Evolutionary conservation across 1,140 invertebrate species (phyloP).

Genomic region (Zaprionus ornatus): DNA sequence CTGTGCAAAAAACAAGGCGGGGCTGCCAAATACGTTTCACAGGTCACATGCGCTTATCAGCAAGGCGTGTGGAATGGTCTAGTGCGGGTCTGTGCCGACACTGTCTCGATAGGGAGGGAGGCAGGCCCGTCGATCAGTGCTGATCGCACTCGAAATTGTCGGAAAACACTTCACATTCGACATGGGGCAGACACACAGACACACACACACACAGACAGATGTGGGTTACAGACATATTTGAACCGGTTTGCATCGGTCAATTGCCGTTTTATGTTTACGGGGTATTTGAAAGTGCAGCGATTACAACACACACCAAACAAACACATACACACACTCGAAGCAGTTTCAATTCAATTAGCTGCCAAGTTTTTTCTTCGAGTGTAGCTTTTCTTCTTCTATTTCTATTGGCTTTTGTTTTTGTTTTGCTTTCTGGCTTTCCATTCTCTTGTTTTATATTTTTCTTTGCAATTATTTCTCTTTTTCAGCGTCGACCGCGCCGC

Average conservation of each 20-base stretch:
- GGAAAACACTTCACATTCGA: background rate
- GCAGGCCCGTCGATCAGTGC: no score
- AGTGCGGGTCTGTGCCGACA: conserved; percentile 1
- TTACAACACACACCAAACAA: conserved; percentile 28
- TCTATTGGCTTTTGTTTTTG: conserved; percentile 52
- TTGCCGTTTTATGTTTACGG: conserved; percentile 3
- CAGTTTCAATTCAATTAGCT: conserved; percentile 55
- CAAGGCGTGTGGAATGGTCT: conserved; percentile 12
- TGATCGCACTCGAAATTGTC: conserved; percentile 17
- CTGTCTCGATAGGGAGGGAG: no score
- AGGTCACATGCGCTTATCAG: conserved; percentile 68
- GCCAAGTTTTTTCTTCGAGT: conserved; percentile 33
- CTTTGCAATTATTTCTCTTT: conserved; percentile 59
- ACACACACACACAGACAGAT: conserved; percentile 13
- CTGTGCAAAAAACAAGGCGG: conserved; percentile 35
- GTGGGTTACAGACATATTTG: conserved; percentile 25
- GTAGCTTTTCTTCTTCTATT: conserved; percentile 7
- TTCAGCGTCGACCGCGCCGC: conserved; percentile 43
- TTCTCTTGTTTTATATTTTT: conserved; percentile 56
- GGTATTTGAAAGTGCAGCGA: conserved; percentile 50
- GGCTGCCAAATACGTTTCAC: conserved; percentile 6
- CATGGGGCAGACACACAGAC: background rate
- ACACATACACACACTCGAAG: background rate
- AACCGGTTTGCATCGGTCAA: conserved; percentile 60
- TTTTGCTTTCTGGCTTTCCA: conserved; percentile 3